Base-by-base conservation (phyloP, 2,888 invertebrate genomes). In the Apamea monoglypha region DNA sequence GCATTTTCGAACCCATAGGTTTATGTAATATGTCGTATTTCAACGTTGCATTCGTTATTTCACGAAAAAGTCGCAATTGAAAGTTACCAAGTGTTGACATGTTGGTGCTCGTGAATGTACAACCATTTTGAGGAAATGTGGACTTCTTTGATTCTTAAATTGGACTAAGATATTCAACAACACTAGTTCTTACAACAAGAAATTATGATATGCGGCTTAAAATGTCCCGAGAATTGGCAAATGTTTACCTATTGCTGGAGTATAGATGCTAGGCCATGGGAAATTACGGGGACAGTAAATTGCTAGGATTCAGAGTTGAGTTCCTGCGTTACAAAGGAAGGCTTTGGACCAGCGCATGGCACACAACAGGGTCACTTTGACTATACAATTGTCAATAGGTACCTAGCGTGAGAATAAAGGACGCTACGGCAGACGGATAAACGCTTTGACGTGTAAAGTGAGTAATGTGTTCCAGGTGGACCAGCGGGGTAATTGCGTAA, bases 311-410 rank as follows among this genome's bases (percentile, higher is more conserved):
- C n/a, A 63, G n/a, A 47, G 36, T 36, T 36, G n/a, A 47, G 36
- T 36, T 36, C 63, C 53, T 68, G 70, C 70, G 78, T 64, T 56
- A 29, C 79, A 78, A 79, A 79, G 70, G 29, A 64, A 64, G n/a
- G 44, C 44, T 63, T 63, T 53, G n/a, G 12, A 64, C 25, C 2
- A 32, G 29, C 25, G 25, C 3, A 40, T 50, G 29, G 44, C 12
- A 53, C 36, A 44, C 36, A 50, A 70, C 21, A 61, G 21, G 7
- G 32, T 14, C 21, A 36, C n/a, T 32, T 66, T 70, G 56, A 3
- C 29, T 14, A 14, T n/a, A 50, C 8, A n/a, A 47, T 29, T 47
- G 32, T 7, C 16, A 68, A 16, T 4, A 16, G 47, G 47, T 40
- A 36, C 36, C n/a, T n/a, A 36, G 36, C n/a, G 21, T 5, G 29